Evolutionary conservation across 2,113 vertebrate species (phyloP), one percentile per base, ranked within the genome.

Genomic region (Vidua chalybeata): DNA sequence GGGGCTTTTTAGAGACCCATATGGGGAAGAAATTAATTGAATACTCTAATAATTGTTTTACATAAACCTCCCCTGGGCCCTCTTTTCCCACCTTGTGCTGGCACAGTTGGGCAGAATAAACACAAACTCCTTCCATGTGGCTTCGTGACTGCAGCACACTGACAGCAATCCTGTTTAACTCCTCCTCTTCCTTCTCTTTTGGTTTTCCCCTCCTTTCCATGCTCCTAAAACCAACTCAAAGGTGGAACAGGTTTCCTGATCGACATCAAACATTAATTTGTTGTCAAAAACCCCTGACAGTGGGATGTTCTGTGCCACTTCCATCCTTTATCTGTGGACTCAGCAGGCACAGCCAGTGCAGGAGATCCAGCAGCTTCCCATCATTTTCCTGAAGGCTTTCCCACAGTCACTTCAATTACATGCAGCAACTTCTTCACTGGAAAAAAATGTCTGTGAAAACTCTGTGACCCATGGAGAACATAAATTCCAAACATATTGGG

Each of bases 71-170:
- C 9, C 7, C 8, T 54, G 16, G 16, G 41, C 17, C 26, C 19
- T 41, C 43, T 86, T 73, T 72, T 58, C 28, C 12, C 13, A 28
- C 10, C 19, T 69, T 62, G 17, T 69, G 17, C 33, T 73, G 17
- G 7, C 31, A 24, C 19, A n/a, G 45, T 18, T 51, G 59, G n/a
- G 45, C 33, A 69, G 39, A 86, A 46, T 17, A 58, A 89, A 74
- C 15, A 49, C 17, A n/a, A 15, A 16, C 3, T 1, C 0, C 1
- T 68, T 69, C 10, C 23, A 11, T n/a, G 55, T 15, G 26, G 22
- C n/a, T 88, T 54, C 58, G 37, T 31, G 49, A 52, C n/a, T 30
- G 58, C 30, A 76, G 27, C 43, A 86, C 15, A 22, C 35, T 48
- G 13, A 31, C 20, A n/a, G 11, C 5, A 37, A 31, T 84, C 69